A percentile compares a stretch with the other conserved stretches of the same genome.
Conservation (phyloP, 2,888 invertebrate genomes). For the Opisthograptis luteolata region DNA sequence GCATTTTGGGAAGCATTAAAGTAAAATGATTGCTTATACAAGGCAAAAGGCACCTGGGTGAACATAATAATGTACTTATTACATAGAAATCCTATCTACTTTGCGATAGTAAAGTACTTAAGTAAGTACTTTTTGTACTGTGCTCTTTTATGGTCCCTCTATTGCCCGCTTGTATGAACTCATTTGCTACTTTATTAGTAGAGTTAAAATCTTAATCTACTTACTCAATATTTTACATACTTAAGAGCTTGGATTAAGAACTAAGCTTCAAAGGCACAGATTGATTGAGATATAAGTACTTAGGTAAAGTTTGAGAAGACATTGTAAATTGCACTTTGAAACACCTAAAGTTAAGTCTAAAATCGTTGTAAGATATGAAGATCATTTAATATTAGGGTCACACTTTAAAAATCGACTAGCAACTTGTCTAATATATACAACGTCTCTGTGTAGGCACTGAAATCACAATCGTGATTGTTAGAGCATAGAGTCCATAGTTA, state of each 20-base stretch:
- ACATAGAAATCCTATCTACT: conserved; percentile 13
- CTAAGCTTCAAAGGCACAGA: conserved; percentile 33
- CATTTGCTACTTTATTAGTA: conserved; percentile 33
- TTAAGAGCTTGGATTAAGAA: background rate
- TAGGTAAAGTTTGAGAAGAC: conserved; percentile 4
- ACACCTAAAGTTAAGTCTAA: conserved; percentile 10
- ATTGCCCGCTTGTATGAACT: conserved; percentile 37
- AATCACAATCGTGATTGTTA: conserved; percentile 29
- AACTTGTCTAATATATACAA: conserved; percentile 70
- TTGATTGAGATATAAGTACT: conserved; percentile 3
- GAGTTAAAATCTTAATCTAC: conserved; percentile 4
- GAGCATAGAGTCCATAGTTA: conserved; percentile 23
- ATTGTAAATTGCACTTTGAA: conserved; percentile 22
- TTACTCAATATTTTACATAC: conserved; percentile 11
- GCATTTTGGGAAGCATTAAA: conserved; percentile 20
- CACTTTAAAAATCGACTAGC: conserved; percentile 68
- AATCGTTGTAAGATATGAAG: conserved; percentile 20
- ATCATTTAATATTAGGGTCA: conserved; percentile 31
- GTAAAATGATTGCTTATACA: conserved; percentile 1
- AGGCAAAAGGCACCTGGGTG: conserved; percentile 45
- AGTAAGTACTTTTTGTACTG: conserved; percentile 35
- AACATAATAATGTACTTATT: conserved; percentile 7
- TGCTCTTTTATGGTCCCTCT: conserved; percentile 56
- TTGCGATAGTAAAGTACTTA: no score
- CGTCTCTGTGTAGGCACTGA: conserved; percentile 56